Base-by-base conservation (phyloP, 2,113 vertebrate species). In the Platysternon megacephalum region DNA sequence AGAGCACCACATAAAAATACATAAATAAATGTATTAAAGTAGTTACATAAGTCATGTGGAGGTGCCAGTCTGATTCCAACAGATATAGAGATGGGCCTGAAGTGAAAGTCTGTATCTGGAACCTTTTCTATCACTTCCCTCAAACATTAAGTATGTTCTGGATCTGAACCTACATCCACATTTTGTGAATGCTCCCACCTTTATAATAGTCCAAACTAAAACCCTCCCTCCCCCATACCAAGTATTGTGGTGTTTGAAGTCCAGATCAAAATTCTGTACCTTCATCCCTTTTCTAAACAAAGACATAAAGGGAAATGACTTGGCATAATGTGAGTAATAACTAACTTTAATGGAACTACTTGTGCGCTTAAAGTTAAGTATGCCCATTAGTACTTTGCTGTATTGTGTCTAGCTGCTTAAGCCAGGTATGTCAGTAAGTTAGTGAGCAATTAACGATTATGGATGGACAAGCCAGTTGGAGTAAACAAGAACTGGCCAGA, bases 401-500 rank as follows among this genome's bases (percentile, higher is more conserved):
- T 92, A 95, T 1, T 56, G 74, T 81, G 94, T 32, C 48, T 87
- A 51, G 85, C 46, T 93, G 93, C 90, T 91, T 86, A 95, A 91
- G 87, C 87, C 95, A 96, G 95, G 85, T 96, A 96, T 93, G 94
- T 93, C 90, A 88, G 93, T 2, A 35, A 91, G 93, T 96, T 94
- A 97, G 92, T 94, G 96, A 94, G 94, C 96, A 97, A 94, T 96
- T 95, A 83, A 58, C 82, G 85, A 91, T 89, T 81, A 61, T 42
- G 93, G 89, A 96, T 82, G 92, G 94, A 91, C 94, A 94, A 97
- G 95, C 89, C 87, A 86, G 90, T 97, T 96, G 96, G 91, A 85
- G 91, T 88, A 88, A 96, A 97, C 93, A 96, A 93, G 96, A 95
- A 93, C 56, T 90, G 89, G 87, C 85, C 89, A 95, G 97, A 96